These are phyloP conservation scores for Muraenolepis orangiensis DNA, from an alignment of 2,797 vertebrate genomes.

Conservation along the genomic window DNA sequence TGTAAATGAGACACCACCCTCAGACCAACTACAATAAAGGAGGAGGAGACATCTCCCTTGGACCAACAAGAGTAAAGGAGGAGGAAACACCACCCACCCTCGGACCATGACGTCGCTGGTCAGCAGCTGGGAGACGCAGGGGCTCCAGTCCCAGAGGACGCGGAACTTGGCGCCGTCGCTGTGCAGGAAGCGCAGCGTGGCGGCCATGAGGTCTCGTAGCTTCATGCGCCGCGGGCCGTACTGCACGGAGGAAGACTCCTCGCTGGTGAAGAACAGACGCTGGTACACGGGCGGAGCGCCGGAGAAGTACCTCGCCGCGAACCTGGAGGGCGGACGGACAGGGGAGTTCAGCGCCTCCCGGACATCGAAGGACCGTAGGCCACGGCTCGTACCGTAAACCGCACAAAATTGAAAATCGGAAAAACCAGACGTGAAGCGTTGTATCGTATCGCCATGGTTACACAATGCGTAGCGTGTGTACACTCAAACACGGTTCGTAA, in stretches of 20 bases:
- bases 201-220: constrained; percentile 94
- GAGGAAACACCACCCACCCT: constrained; percentile 72
- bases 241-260: constrained; percentile 84
- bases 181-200: constrained; percentile 87
- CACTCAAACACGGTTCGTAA: too few species aligned
- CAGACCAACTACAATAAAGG: too few species aligned
- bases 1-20: too few species aligned
- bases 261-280: constrained; percentile 92
- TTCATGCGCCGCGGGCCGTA: constrained; percentile 95
- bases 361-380: too few species aligned
- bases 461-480: too few species aligned
- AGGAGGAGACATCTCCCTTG: too few species aligned
- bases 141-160: constrained; percentile 96
- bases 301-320: constrained; percentile 89
- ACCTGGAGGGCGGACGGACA: constrained; percentile 65
- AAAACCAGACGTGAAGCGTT: too few species aligned
- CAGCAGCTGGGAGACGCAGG: constrained; percentile 91
- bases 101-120: constrained; percentile 93
- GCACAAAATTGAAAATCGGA: background rate
- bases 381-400: too few species aligned
- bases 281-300: constrained; percentile 89
- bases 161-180: constrained; percentile 83
- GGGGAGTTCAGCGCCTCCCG: too few species aligned
- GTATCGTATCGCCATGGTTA: background rate
- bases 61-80: too few species aligned